Percentiles rank a stretch among this genome's conserved stretches.
Conservation (phyloP, 2,113 vertebrate species). For the Jacana jacana region DNA sequence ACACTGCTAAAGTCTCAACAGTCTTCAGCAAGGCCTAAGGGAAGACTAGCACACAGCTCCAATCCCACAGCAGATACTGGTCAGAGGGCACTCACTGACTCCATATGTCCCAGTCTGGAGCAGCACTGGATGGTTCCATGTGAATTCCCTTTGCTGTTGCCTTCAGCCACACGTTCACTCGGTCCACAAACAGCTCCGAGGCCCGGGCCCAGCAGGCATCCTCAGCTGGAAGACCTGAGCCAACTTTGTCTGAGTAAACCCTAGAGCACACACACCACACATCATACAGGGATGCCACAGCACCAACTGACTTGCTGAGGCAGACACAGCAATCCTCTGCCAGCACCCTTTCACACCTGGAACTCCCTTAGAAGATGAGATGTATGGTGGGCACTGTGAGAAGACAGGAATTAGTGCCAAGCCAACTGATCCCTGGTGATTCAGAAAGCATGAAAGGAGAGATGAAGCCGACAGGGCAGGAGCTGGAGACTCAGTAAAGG, state of each 20-base stretch:
- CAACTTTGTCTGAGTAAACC: background rate
- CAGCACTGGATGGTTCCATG: background rate
- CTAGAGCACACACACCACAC: accelerated
- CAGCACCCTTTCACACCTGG: background rate
- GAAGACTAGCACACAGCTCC: background rate
- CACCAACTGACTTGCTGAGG: background rate
- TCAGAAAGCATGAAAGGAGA: background rate
- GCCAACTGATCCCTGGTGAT: background rate
- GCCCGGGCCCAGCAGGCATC: background rate
- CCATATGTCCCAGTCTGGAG: accelerated
- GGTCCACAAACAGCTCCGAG: background rate
- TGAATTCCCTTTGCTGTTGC: background rate
- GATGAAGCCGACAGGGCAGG: background rate
- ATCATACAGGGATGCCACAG: background rate
- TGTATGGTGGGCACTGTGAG: background rate
- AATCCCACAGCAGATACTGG: background rate
- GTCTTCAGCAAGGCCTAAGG: background rate
- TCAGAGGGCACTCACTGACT: background rate
- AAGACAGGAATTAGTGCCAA: background rate
- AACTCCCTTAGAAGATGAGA: background rate
- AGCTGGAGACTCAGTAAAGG: background rate
- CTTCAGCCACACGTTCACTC: background rate
- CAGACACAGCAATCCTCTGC: background rate
- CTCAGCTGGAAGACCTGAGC: background rate
- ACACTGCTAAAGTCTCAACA: accelerated